Conservation (phyloP, 1,140 invertebrate genomes). For the Brachionus sp. region DNA sequence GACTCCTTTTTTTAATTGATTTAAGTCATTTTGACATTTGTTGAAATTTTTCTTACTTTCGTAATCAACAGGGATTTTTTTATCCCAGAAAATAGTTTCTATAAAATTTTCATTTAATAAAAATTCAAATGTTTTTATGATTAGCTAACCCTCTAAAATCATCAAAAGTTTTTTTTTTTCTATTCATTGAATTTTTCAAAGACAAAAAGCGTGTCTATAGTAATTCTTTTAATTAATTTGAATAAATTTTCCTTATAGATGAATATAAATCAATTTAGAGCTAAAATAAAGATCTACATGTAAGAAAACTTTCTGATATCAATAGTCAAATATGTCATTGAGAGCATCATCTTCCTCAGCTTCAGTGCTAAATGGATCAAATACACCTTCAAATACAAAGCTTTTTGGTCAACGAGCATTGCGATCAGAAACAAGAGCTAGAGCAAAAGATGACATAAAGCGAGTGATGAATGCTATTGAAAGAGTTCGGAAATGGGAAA, state of each 20-base stretch:
- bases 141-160: too few species aligned
- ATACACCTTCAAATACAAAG: conserved; percentile 8
- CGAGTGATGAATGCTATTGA: conserved; percentile 96
- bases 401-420: conserved; percentile 67
- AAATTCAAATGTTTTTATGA: too few species aligned
- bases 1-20: too few species aligned
- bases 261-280: not conserved
- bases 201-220: not conserved
- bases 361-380: conserved; percentile 16
- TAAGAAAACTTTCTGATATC: not conserved
- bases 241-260: not conserved
- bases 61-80: too few species aligned
- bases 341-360: conserved; percentile 15
- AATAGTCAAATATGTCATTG: conserved; percentile 8
- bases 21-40: too few species aligned
- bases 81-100: too few species aligned
- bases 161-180: too few species aligned
- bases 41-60: too few species aligned
- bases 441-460: conserved; percentile 98
- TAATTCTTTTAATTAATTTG: not conserved
- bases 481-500: conserved; percentile 97
- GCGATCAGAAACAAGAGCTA: conserved; percentile 87
- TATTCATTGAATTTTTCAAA: too few species aligned
- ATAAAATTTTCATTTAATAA: too few species aligned
- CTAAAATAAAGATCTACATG: not conserved